Base-by-base conservation (phyloP, 2,888 invertebrate genomes). In the Eupithecia inturbata region DNA sequence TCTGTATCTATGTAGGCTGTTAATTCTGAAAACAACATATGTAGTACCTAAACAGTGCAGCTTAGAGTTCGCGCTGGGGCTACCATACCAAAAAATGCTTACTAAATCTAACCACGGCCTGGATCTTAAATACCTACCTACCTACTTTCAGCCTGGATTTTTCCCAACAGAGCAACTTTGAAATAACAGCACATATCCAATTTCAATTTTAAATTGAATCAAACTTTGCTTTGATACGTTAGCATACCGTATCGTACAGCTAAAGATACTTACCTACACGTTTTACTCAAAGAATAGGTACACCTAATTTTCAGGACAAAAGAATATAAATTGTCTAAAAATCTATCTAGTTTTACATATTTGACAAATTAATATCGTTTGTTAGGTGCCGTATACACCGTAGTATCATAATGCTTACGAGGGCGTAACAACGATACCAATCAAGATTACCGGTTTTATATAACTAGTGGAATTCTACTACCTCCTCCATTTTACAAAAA, bases 141-240 rank as follows among this genome's bases (percentile, higher is more conserved):
- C 6, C 41, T 69, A 81, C 80, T 72, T 78, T 77, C 41, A 49
- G 77, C 75, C 31, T 64, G 63, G 78, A 79, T 31, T 60, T 49
- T 60, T 69, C 45, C 62, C 70, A 41, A 28, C 26, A 75, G 68
- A 73, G 63, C 73, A 82, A 82, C 79, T 82, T 79, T 78, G 77
- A 76, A 83, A 82, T 84, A 84, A 82, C 81, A 80, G 66, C 70
- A 49, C 77, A 64, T 70, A 67, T 73, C 60, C 64, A 63, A 69
- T 75, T 62, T 69, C 67, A 72, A 70, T 67, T 71, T 5, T 22
- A 70, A 64, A 76, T 76, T 49, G 49, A 69, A 75, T 53, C 53
- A 22, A 70, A 57, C 60, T 70, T 73, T 75, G 70, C 74, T 74
- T n/a, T n/a, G n/a, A n/a, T n/a, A n/a, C n/a, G n/a, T n/a, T n/a